Conservation (phyloP, 1,140 invertebrate genomes). For the Neodiprion virginianus region DNA sequence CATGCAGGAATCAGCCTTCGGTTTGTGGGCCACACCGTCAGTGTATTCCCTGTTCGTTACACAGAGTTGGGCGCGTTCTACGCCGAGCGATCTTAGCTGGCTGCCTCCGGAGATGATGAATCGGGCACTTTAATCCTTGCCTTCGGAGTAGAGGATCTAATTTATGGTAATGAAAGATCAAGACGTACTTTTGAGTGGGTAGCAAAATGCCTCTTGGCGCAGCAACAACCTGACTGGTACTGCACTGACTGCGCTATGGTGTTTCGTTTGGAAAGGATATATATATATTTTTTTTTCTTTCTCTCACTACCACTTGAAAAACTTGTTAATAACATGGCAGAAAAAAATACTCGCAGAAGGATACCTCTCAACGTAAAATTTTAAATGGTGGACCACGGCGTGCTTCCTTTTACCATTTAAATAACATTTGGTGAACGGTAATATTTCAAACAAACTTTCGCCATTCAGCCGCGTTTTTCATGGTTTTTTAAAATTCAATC, state of each 20-base stretch:
- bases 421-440: too few species aligned
- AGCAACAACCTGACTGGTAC: background rate
- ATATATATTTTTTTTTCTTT: background rate
- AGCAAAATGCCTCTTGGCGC: background rate
- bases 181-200: background rate
- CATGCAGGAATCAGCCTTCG: slow-evolving; percentile 14
- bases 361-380: too few species aligned
- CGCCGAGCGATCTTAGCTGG: too few species aligned
- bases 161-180: slow-evolving; percentile 7
- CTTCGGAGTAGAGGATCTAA: slow-evolving; percentile 5
- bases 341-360: too few species aligned
- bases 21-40: background rate
- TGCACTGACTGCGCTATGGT: background rate
- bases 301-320: too few species aligned
- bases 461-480: too few species aligned
- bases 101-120: background rate
- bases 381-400: too few species aligned
- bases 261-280: background rate
- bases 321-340: too few species aligned
- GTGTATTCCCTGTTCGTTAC: background rate
- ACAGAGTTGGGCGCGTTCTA: too few species aligned
- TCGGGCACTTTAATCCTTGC: slow-evolving; percentile 2
- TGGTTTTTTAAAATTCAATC: too few species aligned
- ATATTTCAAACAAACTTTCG: too few species aligned
- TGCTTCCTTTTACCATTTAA: too few species aligned